phyloP scores from a whole-genome alignment of 2,888 invertebrate species.

The Drosophila quinaria region DNA sequence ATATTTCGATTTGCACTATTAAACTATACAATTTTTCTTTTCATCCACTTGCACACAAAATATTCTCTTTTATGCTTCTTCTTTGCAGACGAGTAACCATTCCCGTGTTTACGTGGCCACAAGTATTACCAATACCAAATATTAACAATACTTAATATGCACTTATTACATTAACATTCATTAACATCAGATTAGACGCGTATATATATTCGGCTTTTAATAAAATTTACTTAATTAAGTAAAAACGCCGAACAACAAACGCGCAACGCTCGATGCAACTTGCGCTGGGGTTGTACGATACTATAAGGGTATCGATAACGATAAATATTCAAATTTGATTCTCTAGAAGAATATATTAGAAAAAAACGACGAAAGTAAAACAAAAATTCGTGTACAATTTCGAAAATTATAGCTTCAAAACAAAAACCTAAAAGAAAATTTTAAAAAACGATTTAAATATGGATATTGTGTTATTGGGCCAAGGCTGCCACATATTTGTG shows the following conservation, averaged over 20 bases:
- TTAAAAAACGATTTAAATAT: too few relatives aligned
- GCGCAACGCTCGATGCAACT: constrained; percentile 37
- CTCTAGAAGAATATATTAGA: too few relatives aligned
- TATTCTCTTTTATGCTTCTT: constrained; percentile 64
- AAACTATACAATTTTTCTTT: constrained; percentile 54
- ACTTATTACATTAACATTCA: constrained; percentile 1
- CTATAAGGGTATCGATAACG: constrained; percentile 49
- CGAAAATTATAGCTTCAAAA: too few relatives aligned
- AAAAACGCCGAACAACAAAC: constrained; percentile 35
- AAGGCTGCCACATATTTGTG: too few relatives aligned
- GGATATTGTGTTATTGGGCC: too few relatives aligned
- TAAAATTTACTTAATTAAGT: constrained; percentile 10
- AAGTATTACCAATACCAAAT: constrained; percentile 37
- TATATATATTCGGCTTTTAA: background rate
- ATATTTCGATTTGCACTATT: constrained; percentile 53
- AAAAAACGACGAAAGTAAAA: too few relatives aligned
- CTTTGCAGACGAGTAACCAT: constrained; percentile 41
- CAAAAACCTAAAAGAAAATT: too few relatives aligned
- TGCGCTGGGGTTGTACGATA: constrained; percentile 37
- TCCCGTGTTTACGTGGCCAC: constrained; percentile 46
- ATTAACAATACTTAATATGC: constrained; percentile 1
- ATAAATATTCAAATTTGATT: constrained; percentile 15
- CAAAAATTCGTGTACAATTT: too few relatives aligned
- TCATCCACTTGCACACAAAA: constrained; percentile 72
- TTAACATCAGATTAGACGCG: background rate